phyloP scores from a whole-genome alignment of 2,113 vertebrate species.

The Corvus cornix region DNA sequence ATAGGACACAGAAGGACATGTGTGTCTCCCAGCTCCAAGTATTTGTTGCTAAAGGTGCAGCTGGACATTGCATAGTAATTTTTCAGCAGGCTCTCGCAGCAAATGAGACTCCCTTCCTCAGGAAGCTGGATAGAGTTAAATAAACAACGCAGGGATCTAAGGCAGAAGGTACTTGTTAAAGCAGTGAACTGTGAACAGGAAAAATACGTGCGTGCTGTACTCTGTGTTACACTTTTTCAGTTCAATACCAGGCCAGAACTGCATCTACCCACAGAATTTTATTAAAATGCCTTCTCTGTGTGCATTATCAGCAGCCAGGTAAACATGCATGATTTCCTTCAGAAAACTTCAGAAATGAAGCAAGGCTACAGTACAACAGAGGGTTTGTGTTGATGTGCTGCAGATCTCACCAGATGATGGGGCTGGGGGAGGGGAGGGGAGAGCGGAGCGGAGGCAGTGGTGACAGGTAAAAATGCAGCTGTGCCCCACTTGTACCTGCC shows the following conservation, averaged over 20 bases:
- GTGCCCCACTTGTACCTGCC: not conserved
- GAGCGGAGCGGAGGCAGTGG: not conserved
- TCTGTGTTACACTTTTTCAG: not conserved
- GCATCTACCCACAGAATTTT: not conserved
- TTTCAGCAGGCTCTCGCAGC: not conserved
- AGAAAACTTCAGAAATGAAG: not conserved
- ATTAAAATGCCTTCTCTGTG: not conserved
- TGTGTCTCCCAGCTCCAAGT: accelerated
- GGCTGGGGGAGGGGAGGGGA: not conserved
- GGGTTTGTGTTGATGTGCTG: not conserved
- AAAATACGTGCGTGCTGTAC: not conserved
- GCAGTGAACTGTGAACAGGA: not conserved
- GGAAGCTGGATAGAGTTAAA: not conserved
- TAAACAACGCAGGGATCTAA: not conserved
- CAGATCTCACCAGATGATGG: not conserved
- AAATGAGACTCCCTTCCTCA: not conserved
- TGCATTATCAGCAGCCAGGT: not conserved
- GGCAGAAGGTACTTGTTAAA: not conserved
- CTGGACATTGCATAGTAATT: not conserved
- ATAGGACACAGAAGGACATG: not conserved
- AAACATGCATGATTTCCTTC: not conserved
- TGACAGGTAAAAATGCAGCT: not conserved
- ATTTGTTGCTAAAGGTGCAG: not conserved
- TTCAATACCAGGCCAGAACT: not conserved
- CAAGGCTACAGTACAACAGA: not conserved